These are phyloP conservation scores for Aplidium turbinatum DNA, from an alignment of 23 tunicate genomes.

Conservation along the genomic window DNA sequence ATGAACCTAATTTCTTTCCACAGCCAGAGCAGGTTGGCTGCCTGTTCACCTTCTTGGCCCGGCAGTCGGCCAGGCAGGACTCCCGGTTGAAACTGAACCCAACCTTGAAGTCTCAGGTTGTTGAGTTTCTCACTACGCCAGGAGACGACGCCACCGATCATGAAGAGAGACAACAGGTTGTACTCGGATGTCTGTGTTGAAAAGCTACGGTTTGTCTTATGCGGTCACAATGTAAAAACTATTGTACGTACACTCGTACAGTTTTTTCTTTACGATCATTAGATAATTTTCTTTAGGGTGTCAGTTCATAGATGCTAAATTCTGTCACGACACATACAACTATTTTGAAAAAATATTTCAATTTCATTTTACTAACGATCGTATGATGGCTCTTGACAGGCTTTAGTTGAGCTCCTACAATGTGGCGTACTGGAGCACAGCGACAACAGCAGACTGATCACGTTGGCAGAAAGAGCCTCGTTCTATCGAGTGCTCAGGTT, in stretches of 20 bases:
- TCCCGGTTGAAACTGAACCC: slow-evolving; percentile 49
- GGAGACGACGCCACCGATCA: slow-evolving; percentile 70
- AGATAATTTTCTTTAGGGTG: neutral
- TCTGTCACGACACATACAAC: too few relatives aligned
- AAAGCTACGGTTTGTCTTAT: too few relatives aligned
- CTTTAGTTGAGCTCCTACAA: slow-evolving; percentile 70
- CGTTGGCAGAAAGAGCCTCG: slow-evolving; percentile 67
- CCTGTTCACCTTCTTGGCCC: slow-evolving; percentile 87
- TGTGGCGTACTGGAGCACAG: slow-evolving; percentile 57
- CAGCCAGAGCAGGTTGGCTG: slow-evolving; percentile 92
- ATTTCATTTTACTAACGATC: neutral
- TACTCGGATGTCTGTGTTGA: too few relatives aligned
- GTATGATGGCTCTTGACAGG: slow-evolving; percentile 38
- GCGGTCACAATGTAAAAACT: too few relatives aligned
- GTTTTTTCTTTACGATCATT: too few relatives aligned
- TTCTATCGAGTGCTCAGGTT: slow-evolving; percentile 72
- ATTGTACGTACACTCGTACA: too few relatives aligned
- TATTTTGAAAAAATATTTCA: neutral
- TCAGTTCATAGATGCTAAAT: too few relatives aligned
- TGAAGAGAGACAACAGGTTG: slow-evolving; percentile 92
- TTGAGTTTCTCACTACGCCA: slow-evolving; percentile 84
- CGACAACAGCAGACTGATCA: slow-evolving; percentile 45
- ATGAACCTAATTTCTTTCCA: too few relatives aligned
- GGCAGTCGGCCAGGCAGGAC: slow-evolving; percentile 77
- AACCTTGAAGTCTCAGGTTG: slow-evolving; percentile 69